A percentile compares a stretch with the other conserved stretches of the same genome.
These are phyloP conservation scores for Phoeniculus purpureus DNA, from an alignment of 2,797 vertebrate genomes.

Conservation along the genomic window DNA sequence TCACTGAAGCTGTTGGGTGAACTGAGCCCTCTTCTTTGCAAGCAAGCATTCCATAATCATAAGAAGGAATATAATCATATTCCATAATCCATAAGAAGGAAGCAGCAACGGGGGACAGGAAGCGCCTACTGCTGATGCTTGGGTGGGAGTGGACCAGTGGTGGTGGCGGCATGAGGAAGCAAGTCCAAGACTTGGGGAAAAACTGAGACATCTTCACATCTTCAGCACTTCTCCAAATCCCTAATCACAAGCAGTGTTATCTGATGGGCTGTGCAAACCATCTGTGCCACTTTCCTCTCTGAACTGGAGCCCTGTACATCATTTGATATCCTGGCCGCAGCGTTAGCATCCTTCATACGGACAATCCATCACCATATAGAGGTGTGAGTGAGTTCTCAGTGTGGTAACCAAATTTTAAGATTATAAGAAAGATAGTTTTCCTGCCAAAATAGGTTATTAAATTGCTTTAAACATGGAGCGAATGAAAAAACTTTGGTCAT, in stretches of 20 bases:
- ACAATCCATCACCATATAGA: fast-evolving
- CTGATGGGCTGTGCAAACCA: not conserved
- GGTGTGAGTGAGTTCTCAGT: not conserved
- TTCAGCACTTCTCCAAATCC: not conserved
- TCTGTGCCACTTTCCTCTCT: not conserved
- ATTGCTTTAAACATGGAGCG: not conserved
- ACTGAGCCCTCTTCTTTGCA: not conserved
- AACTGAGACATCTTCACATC: not conserved
- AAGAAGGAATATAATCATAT: too few relatives aligned
- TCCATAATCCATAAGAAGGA: too few relatives aligned
- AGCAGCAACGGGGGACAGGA: not conserved
- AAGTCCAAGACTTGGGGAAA: not conserved
- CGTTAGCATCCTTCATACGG: fast-evolving
- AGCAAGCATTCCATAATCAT: not conserved
- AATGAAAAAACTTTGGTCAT: not conserved
- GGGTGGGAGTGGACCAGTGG: fast-evolving
- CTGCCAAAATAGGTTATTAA: not conserved
- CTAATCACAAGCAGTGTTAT: not conserved
- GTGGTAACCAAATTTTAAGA: not conserved
- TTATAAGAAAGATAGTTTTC: not conserved
- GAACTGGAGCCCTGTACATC: not conserved
- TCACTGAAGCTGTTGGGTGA: not conserved
- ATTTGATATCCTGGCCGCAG: not conserved
- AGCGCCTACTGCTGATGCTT: not conserved
- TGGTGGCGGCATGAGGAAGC: not conserved